Percentiles rank a stretch among this genome's conserved stretches.
Evolutionary conservation across 2,888 invertebrate genomes (phyloP).

Genomic region (Cephus runcator): DNA sequence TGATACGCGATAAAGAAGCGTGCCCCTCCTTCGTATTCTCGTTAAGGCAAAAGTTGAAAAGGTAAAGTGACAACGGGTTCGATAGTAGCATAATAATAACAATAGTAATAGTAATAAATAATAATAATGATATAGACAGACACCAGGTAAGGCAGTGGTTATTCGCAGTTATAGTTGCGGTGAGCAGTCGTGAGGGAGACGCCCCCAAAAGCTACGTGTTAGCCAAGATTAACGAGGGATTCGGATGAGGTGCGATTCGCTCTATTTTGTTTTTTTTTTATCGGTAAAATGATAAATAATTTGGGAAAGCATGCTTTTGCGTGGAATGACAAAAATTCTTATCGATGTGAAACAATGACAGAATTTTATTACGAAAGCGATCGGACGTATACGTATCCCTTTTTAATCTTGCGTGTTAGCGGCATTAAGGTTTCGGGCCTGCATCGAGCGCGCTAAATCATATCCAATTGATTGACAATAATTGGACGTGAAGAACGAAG

Average conservation of each 20-base stretch:
- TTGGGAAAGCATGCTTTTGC: not conserved
- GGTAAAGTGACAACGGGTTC: not conserved
- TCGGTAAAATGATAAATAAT: too few species aligned
- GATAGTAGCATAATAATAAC: conserved; percentile 16
- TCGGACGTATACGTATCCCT: conserved; percentile 33
- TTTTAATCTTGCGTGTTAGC: conserved; percentile 62
- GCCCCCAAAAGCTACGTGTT: conserved; percentile 66
- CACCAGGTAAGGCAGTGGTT: conserved; percentile 66
- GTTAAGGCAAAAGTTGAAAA: not conserved
- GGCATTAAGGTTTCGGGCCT: conserved; percentile 61
- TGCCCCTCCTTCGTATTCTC: conserved; percentile 20
- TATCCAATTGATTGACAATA: not conserved
- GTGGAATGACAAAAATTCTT: not conserved
- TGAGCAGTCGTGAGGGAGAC: conserved; percentile 65
- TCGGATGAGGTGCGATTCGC: conserved; percentile 19
- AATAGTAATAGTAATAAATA: conserved; percentile 12
- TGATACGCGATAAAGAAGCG: conserved; percentile 16
- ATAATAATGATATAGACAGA: conserved; percentile 61
- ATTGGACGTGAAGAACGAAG: too few species aligned
- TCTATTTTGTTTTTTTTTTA: too few species aligned
- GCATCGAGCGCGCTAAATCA: conserved; percentile 45
- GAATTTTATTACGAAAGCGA: not conserved
- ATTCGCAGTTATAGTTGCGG: conserved; percentile 66
- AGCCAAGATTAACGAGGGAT: conserved; percentile 59
- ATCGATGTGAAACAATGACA: too few species aligned